A percentile compares a stretch with the other conserved stretches of the same genome.
These are phyloP conservation scores for Caranx ignobilis DNA, from an alignment of 2,113 vertebrate genomes.

Conservation along the genomic window DNA sequence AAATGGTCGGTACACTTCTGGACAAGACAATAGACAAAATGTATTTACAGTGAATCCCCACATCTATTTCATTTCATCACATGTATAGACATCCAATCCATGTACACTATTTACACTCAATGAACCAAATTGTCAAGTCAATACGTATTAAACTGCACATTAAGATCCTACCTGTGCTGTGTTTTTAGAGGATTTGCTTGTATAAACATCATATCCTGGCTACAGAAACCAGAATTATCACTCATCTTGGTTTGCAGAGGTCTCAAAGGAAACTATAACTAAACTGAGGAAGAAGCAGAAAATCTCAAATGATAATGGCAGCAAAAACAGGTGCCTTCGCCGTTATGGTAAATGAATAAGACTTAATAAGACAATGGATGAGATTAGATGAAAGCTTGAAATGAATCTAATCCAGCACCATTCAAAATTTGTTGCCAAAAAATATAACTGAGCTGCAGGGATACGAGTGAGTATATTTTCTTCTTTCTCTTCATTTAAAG, in stretches of 20 bases:
- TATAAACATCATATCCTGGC: not conserved
- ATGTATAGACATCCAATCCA: slow-evolving; percentile 57
- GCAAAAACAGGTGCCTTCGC: not conserved
- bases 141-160: slow-evolving; percentile 29
- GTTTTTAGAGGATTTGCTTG: slow-evolving; percentile 2
- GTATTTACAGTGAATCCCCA: slow-evolving; percentile 61
- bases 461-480: not conserved
- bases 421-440: not conserved
- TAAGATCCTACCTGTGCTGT: not conserved
- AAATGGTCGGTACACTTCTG: slow-evolving; percentile 42
- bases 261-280: not conserved
- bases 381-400: not conserved
- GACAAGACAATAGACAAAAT: slow-evolving; percentile 54
- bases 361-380: not conserved
- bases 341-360: not conserved
- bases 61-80: slow-evolving; percentile 53
- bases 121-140: not conserved
- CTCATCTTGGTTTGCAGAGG: not conserved
- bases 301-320: not conserved
- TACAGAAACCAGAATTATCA: slow-evolving; percentile 1
- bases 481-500: not conserved
- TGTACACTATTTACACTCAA: slow-evolving; percentile 66
- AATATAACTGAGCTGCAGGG: not conserved
- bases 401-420: slow-evolving; percentile 33
- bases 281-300: not conserved